Base-by-base conservation (phyloP, 2,113 vertebrate genomes). In the Equus quagga region DNA sequence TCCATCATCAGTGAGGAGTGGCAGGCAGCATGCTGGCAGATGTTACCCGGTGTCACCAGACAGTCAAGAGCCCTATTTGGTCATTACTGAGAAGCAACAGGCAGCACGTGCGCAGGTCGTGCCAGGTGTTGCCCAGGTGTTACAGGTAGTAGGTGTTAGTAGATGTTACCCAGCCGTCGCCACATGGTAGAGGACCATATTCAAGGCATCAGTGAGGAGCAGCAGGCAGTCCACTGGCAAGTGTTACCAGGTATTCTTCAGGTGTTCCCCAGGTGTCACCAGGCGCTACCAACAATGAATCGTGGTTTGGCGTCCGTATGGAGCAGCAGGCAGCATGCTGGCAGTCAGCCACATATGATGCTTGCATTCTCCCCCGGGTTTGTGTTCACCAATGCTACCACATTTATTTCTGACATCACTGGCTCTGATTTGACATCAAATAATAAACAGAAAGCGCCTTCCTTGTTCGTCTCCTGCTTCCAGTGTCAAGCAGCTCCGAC, bases 321-420 rank as follows among this genome's bases (percentile, higher is more conserved):
- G 10, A 41, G 15, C 8, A 6, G 17, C 11, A 14, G 36, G 13
- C 36, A 17, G 31, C 64, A 8, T 3, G 31, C 64, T 51, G 62
- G 31, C 31, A 2, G 1, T 33, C 2, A 24, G 41, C 28, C 1
- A 2, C 44, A 1, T 2, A 0, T 2, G 18, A 36, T 26, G 7
- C n/a, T 13, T n/a, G 0, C 2, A 0, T 1, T 2, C 0, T 17
- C 19, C 17, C 6, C 8, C 7, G 3, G 13, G 6, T 49, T 9
- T 31, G 31, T 23, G 69, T 54, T 36, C 60, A 6, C 28, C 58
- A 6, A 0, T 1, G 49, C 17, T 1, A 7, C 70, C 4, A 1
- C 51, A 18, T 23, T 19, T 19, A 64, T 49, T 49, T 58, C 31
- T 28, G 10, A 3, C 24, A 11, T 56, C 31, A 5, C 23, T 7